A percentile compares a stretch with the other conserved stretches of the same genome.
phyloP scores from a whole-genome alignment of 1,140 invertebrate genomes.

The Goniozus legneri region DNA sequence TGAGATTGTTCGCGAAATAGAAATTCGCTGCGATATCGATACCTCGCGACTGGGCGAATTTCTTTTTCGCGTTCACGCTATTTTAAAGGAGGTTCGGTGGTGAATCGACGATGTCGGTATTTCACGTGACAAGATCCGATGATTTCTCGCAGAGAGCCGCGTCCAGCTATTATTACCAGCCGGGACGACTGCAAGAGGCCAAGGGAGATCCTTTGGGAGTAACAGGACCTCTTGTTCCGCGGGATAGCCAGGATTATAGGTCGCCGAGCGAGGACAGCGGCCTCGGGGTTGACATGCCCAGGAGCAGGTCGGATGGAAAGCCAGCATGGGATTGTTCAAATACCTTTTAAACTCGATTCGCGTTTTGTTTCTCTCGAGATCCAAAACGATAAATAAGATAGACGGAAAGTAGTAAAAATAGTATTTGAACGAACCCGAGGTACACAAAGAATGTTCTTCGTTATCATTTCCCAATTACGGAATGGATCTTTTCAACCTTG shows the following conservation, averaged over 20 bases:
- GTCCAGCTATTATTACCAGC: constrained; percentile 41
- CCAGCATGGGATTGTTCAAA: constrained; percentile 8
- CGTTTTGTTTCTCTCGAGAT: too few relatives aligned
- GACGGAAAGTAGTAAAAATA: too few relatives aligned
- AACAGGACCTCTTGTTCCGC: constrained; percentile 42
- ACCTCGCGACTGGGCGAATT: too few relatives aligned
- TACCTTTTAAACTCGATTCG: background rate
- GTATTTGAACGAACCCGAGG: too few relatives aligned
- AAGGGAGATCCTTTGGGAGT: constrained; percentile 58
- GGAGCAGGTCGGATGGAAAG: constrained; percentile 63
- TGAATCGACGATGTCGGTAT: too few relatives aligned
- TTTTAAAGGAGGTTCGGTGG: background rate
- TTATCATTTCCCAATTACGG: too few relatives aligned
- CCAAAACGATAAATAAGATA: too few relatives aligned
- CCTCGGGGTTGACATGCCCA: constrained; percentile 69
- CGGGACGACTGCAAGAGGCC: constrained; percentile 58
- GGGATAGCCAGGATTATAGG: constrained; percentile 62
- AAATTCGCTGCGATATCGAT: too few relatives aligned
- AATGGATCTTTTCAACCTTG: too few relatives aligned
- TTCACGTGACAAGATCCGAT: constrained; percentile 42
- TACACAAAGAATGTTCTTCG: too few relatives aligned
- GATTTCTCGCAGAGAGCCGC: constrained; percentile 48
- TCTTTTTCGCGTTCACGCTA: too few relatives aligned
- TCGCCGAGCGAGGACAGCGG: constrained; percentile 82
- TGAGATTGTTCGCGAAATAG: too few relatives aligned